These are phyloP conservation scores for Phenganax marumi DNA, from an alignment of 92 coral and sea anemone genomes.

Conservation along the genomic window DNA sequence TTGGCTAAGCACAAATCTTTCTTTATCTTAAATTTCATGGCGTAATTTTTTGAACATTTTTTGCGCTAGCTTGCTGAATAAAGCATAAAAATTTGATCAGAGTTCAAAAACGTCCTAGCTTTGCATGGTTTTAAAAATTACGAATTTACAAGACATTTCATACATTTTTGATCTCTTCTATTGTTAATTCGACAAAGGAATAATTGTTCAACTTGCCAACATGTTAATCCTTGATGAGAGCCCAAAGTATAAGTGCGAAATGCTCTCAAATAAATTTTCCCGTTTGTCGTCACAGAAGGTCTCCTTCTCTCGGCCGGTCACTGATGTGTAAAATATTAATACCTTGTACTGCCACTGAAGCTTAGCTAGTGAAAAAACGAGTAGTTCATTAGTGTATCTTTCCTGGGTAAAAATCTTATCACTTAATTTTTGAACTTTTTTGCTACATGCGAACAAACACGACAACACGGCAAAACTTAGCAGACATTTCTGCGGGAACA, in stretches of 20 bases:
- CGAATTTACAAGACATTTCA: not conserved
- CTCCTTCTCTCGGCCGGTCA: not conserved
- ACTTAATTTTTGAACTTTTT: not conserved
- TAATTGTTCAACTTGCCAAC: not conserved
- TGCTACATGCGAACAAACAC: not conserved
- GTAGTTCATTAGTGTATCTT: not conserved
- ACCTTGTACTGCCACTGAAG: not conserved
- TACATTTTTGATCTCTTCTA: not conserved
- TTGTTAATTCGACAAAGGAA: not conserved
- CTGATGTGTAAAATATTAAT: not conserved
- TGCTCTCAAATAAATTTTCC: not conserved
- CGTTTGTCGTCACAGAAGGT: not conserved
- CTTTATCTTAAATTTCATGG: too few species aligned
- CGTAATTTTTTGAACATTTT: slow-evolving; percentile 13
- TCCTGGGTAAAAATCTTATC: too few species aligned
- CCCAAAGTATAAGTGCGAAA: not conserved
- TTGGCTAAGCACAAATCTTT: too few species aligned
- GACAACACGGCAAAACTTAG: not conserved
- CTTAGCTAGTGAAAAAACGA: not conserved
- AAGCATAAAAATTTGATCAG: not conserved
- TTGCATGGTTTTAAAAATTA: too few species aligned
- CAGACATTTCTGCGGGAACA: not conserved
- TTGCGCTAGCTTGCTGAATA: not conserved
- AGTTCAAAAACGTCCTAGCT: not conserved
- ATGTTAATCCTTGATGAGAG: not conserved